These are phyloP conservation scores for human (Homo sapiens) DNA, from an alignment of 2,113 vertebrate species.

Conservation along the genomic window GRCh38 chr4:16020501-16021000, in stretches of 20 bases:
- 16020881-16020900: not conserved
- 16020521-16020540: not conserved
- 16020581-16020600: slow-evolving; percentile 49
- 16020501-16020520: slow-evolving; percentile 1
- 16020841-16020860: not conserved
- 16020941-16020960: not conserved
- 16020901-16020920: not conserved
- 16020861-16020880: not conserved
- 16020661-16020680: slow-evolving; percentile 58
- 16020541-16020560: slow-evolving; percentile 13
- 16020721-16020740: not conserved
- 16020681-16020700: slow-evolving; percentile 69
- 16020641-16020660: not conserved
- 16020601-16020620: slow-evolving; percentile 91
- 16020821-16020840: not conserved
- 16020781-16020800: not conserved
- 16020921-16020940: not conserved
- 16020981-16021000: not conserved
- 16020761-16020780: not conserved
- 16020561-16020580: slow-evolving; percentile 40
- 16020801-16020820: not conserved
- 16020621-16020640: slow-evolving; percentile 88
- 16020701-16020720: slow-evolving; percentile 33
- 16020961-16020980: not conserved
- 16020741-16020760: not conserved